Conservation (phyloP, 2,888 invertebrate species). For the Melieria omissa region DNA sequence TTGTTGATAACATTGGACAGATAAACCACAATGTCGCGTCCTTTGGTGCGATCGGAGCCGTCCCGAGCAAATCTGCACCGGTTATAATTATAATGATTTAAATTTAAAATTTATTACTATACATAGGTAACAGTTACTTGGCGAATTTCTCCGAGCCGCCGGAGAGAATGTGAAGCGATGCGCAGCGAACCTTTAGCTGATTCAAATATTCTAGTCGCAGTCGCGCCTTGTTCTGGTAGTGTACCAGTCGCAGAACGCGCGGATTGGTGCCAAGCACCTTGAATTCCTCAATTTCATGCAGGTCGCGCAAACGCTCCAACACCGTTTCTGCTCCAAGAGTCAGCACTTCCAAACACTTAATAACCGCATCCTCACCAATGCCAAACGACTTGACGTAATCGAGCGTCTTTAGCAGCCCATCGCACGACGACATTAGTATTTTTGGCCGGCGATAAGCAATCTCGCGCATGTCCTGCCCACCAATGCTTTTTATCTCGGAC, state of each 20-base stretch:
- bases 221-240: conserved; percentile 68
- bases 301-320: conserved; percentile 69
- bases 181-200: conserved; percentile 68
- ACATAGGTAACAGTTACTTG: conserved; percentile 53
- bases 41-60: conserved; percentile 70
- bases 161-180: conserved; percentile 68
- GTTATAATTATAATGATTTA: conserved; percentile 1
- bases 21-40: conserved; percentile 66
- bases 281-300: conserved; percentile 72
- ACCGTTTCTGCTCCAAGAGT: conserved; percentile 72
- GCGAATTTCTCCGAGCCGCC: conserved; percentile 64
- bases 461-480: conserved; percentile 70
- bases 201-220: conserved; percentile 69
- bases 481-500: conserved; percentile 69
- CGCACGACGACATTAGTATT: conserved; percentile 72
- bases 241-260: conserved; percentile 69
- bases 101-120: not conserved
- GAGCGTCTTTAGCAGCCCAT: conserved; percentile 70
- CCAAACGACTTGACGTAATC: conserved; percentile 71
- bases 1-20: conserved; percentile 63
- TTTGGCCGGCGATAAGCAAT: conserved; percentile 72
- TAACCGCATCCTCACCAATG: conserved; percentile 70
- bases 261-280: conserved; percentile 72
- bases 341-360: conserved; percentile 70
- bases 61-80: conserved; percentile 69